A percentile compares a stretch with the other conserved stretches of the same genome.
These are phyloP conservation scores for Crepidodera aurea DNA, from an alignment of 2,888 invertebrate genomes.

Conservation along the genomic window DNA sequence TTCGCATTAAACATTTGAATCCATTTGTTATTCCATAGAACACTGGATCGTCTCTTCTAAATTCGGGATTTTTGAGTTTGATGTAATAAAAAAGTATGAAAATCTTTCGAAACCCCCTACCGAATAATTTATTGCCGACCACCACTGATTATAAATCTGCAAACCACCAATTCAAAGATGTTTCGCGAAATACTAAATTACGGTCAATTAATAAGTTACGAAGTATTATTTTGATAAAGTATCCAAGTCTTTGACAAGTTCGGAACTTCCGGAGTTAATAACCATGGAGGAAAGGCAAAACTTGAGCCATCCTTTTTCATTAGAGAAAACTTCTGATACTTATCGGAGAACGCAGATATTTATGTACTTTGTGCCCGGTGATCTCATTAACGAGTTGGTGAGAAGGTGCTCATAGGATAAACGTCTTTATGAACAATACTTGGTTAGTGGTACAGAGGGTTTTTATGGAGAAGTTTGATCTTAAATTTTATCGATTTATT, in stretches of 20 bases:
- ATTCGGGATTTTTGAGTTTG: no score
- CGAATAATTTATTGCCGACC: no score
- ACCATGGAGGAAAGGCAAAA: constrained; percentile 38
- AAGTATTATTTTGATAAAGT: constrained; percentile 58
- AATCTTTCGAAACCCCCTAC: no score
- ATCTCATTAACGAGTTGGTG: constrained; percentile 1
- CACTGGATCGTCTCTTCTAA: no score
- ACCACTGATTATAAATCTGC: constrained; percentile 38
- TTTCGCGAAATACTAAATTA: constrained; percentile 49
- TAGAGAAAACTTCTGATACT: constrained; percentile 41
- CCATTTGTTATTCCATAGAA: no score
- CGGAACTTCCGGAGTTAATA: constrained; percentile 44
- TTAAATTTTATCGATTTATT: no score
- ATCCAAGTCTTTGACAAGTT: constrained; percentile 50
- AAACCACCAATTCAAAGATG: constrained; percentile 47
- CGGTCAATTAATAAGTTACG: constrained; percentile 56
- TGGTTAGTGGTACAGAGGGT: no score
- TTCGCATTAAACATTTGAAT: no score
- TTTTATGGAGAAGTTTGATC: no score
- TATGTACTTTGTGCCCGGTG: constrained; percentile 15
- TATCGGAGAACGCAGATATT: constrained; percentile 34
- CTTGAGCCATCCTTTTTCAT: constrained; percentile 58
- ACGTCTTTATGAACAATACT: no score
- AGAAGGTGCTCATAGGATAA: no score
- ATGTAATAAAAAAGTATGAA: no score